Conservation (phyloP, 2,797 vertebrate species). For the Aselliscus stoliczkanus region DNA sequence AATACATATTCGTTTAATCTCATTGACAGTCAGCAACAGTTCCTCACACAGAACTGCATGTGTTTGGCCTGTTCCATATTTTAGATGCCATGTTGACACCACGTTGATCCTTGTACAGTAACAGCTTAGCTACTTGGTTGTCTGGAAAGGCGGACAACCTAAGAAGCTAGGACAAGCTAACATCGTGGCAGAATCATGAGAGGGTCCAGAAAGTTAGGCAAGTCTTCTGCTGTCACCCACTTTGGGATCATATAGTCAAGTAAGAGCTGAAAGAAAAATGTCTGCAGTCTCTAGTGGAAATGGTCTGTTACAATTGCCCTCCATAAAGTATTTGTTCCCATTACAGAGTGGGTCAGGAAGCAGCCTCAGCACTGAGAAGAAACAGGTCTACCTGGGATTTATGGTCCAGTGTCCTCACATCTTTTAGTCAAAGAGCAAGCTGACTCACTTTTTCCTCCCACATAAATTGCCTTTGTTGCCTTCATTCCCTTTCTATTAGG, state of each 20-base stretch:
- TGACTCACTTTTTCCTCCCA: constrained; percentile 73
- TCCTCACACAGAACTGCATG: background rate
- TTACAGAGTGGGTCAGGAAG: constrained; percentile 65
- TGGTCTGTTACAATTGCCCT: background rate
- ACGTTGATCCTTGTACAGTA: background rate
- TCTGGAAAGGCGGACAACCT: background rate
- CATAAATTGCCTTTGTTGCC: constrained; percentile 72
- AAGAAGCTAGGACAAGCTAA: background rate
- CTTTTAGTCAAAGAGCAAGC: constrained; percentile 75
- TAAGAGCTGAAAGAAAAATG: background rate
- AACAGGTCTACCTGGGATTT: constrained; percentile 71
- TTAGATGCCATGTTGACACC: background rate
- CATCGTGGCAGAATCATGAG: background rate
- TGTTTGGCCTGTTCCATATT: background rate
- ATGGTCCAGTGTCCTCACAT: constrained; percentile 52
- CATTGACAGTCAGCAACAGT: background rate
- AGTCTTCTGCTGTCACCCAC: background rate
- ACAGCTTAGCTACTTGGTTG: background rate
- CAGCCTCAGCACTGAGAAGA: constrained; percentile 49
- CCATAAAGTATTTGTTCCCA: background rate
- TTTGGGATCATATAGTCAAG: background rate
- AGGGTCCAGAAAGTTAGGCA: background rate
- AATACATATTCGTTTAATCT: background rate
- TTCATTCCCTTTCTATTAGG: constrained; percentile 73
- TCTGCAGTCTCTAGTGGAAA: background rate